Evolutionary conservation across 2,888 invertebrate genomes (phyloP).

Genomic region (Cheilosia variabilis): DNA sequence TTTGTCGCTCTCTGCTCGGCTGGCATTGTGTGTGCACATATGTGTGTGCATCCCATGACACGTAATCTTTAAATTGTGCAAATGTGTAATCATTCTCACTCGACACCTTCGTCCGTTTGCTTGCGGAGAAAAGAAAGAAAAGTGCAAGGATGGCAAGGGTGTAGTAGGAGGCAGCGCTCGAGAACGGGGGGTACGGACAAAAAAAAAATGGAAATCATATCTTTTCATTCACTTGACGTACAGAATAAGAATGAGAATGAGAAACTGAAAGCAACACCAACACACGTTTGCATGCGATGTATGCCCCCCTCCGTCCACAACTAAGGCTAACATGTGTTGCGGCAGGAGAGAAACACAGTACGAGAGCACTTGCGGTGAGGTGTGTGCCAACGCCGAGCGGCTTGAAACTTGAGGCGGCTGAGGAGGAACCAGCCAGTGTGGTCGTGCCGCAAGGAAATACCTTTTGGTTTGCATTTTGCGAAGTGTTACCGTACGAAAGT

Average conservation of each 20-base stretch:
- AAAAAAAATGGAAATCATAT: constrained; percentile 58
- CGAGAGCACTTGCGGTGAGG: constrained; percentile 40
- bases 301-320: constrained; percentile 20
- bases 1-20: not conserved
- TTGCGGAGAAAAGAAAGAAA: constrained; percentile 35
- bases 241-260: constrained; percentile 33
- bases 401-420: constrained; percentile 29
- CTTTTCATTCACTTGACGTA: constrained; percentile 57
- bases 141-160: constrained; percentile 47
- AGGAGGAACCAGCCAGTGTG: constrained; percentile 36
- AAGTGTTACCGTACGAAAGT: no score
- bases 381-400: constrained; percentile 20
- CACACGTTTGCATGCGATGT: constrained; percentile 49
- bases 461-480: not conserved
- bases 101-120: constrained; percentile 76
- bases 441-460: constrained; percentile 19
- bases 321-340: not conserved
- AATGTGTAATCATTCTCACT: constrained; percentile 78
- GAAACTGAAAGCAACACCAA: constrained; percentile 54
- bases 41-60: constrained; percentile 73
- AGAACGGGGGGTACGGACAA: constrained; percentile 3
- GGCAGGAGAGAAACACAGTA: not conserved
- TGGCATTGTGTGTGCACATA: constrained; percentile 9
- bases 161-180: not conserved
- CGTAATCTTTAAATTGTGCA: constrained; percentile 77